Evolutionary conservation across 2,888 invertebrate species (phyloP), one percentile per base, ranked within the genome.

Genomic region (Lithophane socia): DNA sequence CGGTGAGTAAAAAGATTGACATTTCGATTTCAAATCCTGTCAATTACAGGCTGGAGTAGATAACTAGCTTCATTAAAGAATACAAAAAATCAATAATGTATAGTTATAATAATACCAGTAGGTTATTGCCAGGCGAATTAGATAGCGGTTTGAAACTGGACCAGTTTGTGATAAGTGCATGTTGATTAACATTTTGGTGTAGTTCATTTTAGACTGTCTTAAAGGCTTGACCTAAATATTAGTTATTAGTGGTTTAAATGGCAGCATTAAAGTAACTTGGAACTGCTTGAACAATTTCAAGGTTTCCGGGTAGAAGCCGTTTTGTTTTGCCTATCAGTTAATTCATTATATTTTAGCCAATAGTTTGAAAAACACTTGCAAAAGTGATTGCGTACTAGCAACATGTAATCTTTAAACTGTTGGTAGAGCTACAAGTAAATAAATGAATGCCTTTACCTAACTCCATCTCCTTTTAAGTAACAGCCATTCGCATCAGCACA

Each of bases 131-230:
- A 82, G 64, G 69, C 61, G 81, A 85, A 82, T 86, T 86, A 78
- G 82, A 84, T 84, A 84, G 79, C 87, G 42, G 81, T 83, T 81
- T 79, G n/a, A 65, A 88, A 82, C 87, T 69, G 75, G 83, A 75
- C 82, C 70, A 86, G 81, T 86, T 86, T 80, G 80, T 81, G 80
- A 87, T 87, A 84, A 87, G 84, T 84, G 73, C 74, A 82, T 74
- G 82, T 73, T 79, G 84, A 85, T 87, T 87, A 87, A 84, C 86
- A 87, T 87, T 87, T 86, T 76, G 82, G 85, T 81, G 75, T 77
- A 79, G 79, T 87, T 84, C 70, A 82, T 80, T 87, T 84, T 80
- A 80, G 84, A 82, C 86, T 84, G 83, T 80, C 72, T 85, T 77
- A 70, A 73, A 86, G 72, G 79, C 74, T 82, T 85, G 87, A 82